Evolutionary conservation across 2,888 invertebrate genomes (phyloP), one percentile per base, ranked within the genome.

Genomic region (Galerucella pusilla): DNA sequence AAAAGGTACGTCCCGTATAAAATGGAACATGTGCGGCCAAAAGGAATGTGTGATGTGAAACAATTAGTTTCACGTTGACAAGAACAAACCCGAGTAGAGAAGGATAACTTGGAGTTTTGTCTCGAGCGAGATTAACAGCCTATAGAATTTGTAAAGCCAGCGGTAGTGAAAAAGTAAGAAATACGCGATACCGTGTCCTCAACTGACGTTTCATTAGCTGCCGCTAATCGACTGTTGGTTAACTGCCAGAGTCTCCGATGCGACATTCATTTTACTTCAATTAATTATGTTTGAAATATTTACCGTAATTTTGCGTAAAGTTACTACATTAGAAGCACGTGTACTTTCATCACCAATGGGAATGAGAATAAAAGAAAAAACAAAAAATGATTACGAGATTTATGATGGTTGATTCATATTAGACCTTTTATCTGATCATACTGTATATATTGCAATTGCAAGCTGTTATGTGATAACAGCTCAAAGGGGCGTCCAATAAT

Each of bases 181-280:
- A 65, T 75, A 79, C 78, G 78, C 76, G 75, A 75, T 61, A 67
- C 66, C 73, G 75, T 74, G 75, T 78, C 77, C 78, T 20, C 68
- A 52, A 49, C 72, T 45, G 85, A 85, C 85, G 80, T 84, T 84
- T 85, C 85, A 85, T 85, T 85, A 85, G 84, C 82, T 79, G 78
- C 77, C 78, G 81, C 85, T 85, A 85, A 85, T 85, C 85, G 85
- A 72, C 80, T 78, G 82, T 81, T 82, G 81, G 81, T 84, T 78
- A 78, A 81, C 81, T 83, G 84, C 80, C 83, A 82, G 75, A 77
- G 25, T 65, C 69, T 76, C 71, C 75, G 69, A 75, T 74, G 70
- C 77, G 70, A 77, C 76, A 73, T 79, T 77, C 77, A 77, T 79
- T 76, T 76, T 72, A 66, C 63, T 66, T 72, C 72, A 72, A 72